Evolutionary conservation across 2,797 vertebrate genomes (phyloP), one percentile per base, ranked within the genome.

Genomic region (Ambastaia sidthimunki): DNA sequence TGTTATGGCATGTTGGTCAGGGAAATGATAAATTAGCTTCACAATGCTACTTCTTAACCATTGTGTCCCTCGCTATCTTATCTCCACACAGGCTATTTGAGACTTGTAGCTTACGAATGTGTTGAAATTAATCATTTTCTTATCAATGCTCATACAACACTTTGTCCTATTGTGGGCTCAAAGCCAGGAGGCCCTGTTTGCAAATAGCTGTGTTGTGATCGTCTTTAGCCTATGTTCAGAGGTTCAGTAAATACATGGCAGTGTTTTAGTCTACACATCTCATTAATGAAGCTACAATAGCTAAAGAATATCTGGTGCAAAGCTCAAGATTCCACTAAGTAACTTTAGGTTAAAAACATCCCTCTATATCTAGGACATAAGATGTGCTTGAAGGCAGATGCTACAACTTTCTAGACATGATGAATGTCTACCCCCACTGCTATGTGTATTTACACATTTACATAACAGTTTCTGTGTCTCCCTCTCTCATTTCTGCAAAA

Each of bases 71-170:
- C 55, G 84, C 80, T 92, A 90, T 90, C 89, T 89, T 88, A 90
- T 91, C 88, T 87, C 65, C 60, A 76, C 80, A 71, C 18, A 37
- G 77, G 80, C 87, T 87, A 88, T 91, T 92, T 90, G 82, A 89
- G 90, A 89, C 80, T 41, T 88, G 85, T 89, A 88, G 87, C 85
- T 86, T 85, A 85, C 31, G 54, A 84, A 86, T 85, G 86, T 85
- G 83, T 83, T 73, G 85, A 86, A 90, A 93, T 92, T 91, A 92
- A 92, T 92, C 87, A 92, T 90, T 85, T 85, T 68, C 87, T 90
- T 91, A 92, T 93, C 90, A 2, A 71, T 21, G 68, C 76, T 74
- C 71, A 86, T 82, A 76, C 82, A 87, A 81, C 74, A 91, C 79
- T 60, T 81, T 82, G 82, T 70, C 66, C 76, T 74, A 57, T 44